Conservation (phyloP, 2,113 vertebrate species). For the Macquaria ambigua region DNA sequence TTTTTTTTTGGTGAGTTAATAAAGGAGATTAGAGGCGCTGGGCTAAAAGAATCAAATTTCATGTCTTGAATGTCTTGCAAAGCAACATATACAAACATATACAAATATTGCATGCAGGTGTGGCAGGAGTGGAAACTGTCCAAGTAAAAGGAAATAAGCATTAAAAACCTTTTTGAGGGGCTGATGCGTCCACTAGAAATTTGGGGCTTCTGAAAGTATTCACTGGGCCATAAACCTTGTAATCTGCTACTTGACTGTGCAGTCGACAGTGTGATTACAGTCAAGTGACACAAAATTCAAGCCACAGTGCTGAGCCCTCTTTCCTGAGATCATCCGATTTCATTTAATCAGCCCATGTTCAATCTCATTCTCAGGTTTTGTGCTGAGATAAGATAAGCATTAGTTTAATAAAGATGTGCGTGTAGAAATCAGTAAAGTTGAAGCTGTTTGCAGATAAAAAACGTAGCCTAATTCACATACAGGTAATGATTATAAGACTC, state of each 20-base stretch:
- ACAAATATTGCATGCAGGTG: constrained; percentile 1
- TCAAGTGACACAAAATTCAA: not conserved
- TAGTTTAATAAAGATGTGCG: not conserved
- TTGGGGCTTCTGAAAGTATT: no score
- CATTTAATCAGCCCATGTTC: constrained; percentile 13
- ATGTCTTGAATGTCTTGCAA: not conserved
- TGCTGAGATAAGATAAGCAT: constrained; percentile 1
- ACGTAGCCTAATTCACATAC: not conserved
- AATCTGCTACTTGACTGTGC: not conserved
- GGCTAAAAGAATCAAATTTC: not conserved
- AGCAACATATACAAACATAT: not conserved
- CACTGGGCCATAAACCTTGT: no score
- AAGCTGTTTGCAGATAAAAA: not conserved
- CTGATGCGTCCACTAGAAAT: not conserved
- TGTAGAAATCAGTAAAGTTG: not conserved
- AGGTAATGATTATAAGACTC: not conserved
- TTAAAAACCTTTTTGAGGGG: not conserved
- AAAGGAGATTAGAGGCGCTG: not conserved
- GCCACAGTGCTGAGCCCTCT: not conserved
- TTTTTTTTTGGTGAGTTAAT: not conserved
- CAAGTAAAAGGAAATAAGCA: not conserved
- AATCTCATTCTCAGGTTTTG: constrained; percentile 1
- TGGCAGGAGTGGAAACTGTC: not conserved
- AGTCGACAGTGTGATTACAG: not conserved
- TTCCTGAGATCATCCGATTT: not conserved